Evolutionary conservation across 2,888 invertebrate genomes (phyloP).

Genomic region (Cephus pulcher): DNA sequence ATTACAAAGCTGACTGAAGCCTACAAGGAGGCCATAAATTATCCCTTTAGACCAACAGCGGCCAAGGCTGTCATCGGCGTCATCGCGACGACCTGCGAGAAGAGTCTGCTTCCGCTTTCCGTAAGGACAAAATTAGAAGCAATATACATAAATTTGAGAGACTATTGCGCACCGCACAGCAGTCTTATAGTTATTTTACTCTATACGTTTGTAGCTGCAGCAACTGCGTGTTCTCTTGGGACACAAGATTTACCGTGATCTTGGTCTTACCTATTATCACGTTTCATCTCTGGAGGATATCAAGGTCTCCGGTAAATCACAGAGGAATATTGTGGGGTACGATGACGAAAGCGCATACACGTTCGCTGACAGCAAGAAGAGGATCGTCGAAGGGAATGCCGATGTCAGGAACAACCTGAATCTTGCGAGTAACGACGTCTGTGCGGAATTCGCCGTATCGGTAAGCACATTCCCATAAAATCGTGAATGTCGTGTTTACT

Average conservation of each 20-base stretch:
- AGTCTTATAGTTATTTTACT: background rate
- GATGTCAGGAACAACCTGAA: conserved; percentile 71
- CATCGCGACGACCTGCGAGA: conserved; percentile 73
- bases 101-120: conserved; percentile 67
- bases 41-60: conserved; percentile 83
- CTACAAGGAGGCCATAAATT: conserved; percentile 73
- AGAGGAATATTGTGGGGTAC: conserved; percentile 73
- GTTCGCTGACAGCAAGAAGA: conserved; percentile 75
- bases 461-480: conserved; percentile 66
- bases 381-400: conserved; percentile 71
- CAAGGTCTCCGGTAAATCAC: conserved; percentile 69
- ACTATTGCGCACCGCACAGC: background rate
- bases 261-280: conserved; percentile 73
- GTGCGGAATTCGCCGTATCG: conserved; percentile 74
- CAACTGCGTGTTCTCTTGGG: conserved; percentile 56
- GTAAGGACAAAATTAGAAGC: conserved; percentile 66
- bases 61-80: conserved; percentile 79
- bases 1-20: conserved; percentile 67
- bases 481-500: no score
- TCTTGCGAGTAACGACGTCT: conserved; percentile 71
- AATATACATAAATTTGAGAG: background rate
- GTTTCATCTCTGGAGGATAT: conserved; percentile 72
- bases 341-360: conserved; percentile 73
- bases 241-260: conserved; percentile 67
- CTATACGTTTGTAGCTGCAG: conserved; percentile 50